Evolutionary conservation across 1,140 invertebrate genomes (phyloP).

Genomic region (Hylaeus anthracinus): DNA sequence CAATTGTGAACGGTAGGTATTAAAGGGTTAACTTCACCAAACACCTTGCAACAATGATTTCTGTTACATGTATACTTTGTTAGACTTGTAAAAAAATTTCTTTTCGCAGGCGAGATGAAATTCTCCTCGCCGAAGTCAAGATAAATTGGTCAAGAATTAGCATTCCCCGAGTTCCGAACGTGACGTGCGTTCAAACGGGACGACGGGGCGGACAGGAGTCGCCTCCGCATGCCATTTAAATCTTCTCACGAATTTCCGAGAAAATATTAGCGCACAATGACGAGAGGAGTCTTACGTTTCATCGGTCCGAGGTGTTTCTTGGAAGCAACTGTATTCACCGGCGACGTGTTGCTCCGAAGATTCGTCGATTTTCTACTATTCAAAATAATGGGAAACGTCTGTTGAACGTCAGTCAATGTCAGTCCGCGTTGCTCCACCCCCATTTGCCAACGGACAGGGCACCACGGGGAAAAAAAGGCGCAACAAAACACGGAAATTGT

Average conservation of each 20-base stretch:
- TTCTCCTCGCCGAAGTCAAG: neutral
- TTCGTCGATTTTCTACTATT: slow-evolving; percentile 71
- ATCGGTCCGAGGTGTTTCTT: slow-evolving; percentile 14
- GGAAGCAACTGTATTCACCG: slow-evolving; percentile 28
- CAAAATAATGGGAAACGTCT: slow-evolving; percentile 76
- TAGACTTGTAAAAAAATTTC: neutral
- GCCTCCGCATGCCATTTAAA: neutral
- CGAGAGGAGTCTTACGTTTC: slow-evolving; percentile 47
- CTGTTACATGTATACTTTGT: too few relatives aligned
- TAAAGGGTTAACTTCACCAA: too few relatives aligned
- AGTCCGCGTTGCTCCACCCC: slow-evolving; percentile 51
- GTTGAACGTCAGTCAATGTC: slow-evolving; percentile 74
- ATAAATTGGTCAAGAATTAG: slow-evolving; percentile 8
- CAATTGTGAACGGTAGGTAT: too few relatives aligned
- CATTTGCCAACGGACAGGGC: slow-evolving; percentile 23
- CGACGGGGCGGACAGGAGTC: neutral
- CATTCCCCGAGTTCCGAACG: neutral
- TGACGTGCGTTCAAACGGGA: neutral
- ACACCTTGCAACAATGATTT: too few relatives aligned
- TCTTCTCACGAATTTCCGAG: slow-evolving; percentile 25
- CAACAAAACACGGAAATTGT: slow-evolving; percentile 62
- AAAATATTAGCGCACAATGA: slow-evolving; percentile 40
- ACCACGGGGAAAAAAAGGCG: slow-evolving; percentile 28
- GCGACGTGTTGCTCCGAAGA: slow-evolving; percentile 37
- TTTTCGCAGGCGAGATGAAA: neutral